phyloP scores from a whole-genome alignment of 2,797 vertebrate species.

The Liparis tanakae region DNA sequence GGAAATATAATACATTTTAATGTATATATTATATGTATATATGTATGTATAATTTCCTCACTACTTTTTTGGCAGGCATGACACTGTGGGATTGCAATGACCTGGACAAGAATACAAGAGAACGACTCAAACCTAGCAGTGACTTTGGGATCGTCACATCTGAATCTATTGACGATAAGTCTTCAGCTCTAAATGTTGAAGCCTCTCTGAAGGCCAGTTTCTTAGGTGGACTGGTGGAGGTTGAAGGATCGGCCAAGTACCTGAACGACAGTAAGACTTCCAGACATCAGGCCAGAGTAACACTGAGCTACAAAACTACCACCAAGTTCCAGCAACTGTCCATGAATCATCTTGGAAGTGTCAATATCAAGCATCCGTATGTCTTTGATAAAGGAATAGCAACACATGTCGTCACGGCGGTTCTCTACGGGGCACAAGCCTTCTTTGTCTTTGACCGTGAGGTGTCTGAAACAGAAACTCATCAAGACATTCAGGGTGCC shows the following conservation, averaged over 20 bases:
- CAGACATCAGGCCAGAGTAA: constrained; percentile 40
- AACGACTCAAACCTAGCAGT: constrained; percentile 7
- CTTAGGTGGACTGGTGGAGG: constrained; percentile 26
- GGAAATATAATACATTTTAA: no score
- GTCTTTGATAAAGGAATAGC: constrained; percentile 60
- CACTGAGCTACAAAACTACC: constrained; percentile 35
- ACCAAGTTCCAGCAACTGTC: constrained; percentile 57
- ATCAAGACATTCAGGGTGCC: constrained; percentile 58
- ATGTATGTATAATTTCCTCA: neutral
- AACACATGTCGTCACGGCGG: constrained; percentile 71
- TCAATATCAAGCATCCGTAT: constrained; percentile 36
- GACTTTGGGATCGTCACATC: constrained; percentile 50
- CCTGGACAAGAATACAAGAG: constrained; percentile 2
- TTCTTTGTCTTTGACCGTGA: constrained; percentile 75
- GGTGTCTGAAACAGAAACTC: constrained; percentile 45
- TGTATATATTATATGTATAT: no score
- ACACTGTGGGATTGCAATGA: constrained; percentile 37
- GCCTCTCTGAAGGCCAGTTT: constrained; percentile 55
- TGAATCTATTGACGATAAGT: constrained; percentile 54
- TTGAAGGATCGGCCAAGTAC: constrained; percentile 52
- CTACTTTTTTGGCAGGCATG: constrained; percentile 26
- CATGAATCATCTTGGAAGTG: constrained; percentile 66
- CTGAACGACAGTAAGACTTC: constrained; percentile 35
- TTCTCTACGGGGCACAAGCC: constrained; percentile 75
- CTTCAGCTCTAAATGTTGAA: constrained; percentile 38